Evolutionary conservation across 2,888 invertebrate genomes (phyloP), one percentile per base, ranked within the genome.

Genomic region (Bruchidius siliquastri): DNA sequence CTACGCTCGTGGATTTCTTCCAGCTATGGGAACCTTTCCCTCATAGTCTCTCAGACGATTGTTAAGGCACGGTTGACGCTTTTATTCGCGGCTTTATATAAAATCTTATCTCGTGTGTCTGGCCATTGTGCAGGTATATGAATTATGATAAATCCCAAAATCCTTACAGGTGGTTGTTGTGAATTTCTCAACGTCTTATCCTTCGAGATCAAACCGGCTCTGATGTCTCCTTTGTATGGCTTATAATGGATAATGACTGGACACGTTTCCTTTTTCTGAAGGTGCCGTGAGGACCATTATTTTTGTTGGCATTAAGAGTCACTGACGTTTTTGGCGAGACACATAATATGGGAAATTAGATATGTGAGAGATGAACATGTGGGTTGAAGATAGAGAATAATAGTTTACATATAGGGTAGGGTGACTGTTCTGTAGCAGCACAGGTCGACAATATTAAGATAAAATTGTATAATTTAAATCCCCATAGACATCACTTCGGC

Each of bases 41-140:
- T 72, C 73, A 70, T 76, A 77, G 77, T 75, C 78, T 77, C 70
- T 74, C 22, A 68, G 69, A 18, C 74, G 76, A 77, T 79, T 77
- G 79, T 77, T 77, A 49, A 69, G 71, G 75, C 77, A 77, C 79
- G 77, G 76, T 77, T 77, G 77, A 74, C 73, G 76, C 79, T 78
- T 79, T 79, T 79, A 80, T 80, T 79, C 79, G 80, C 80, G 80
- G 76, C 80, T 80, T 79, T 79, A 79, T 79, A 79, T 79, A 79
- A 80, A 80, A 76, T 77, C 77, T 76, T 74, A 74, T 75, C 74
- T 71, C 67, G 69, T 71, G 69, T 71, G 73, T 72, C 72, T 49
- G 69, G 69, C 73, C 70, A 75, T 76, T 74, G 74, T 73, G 74
- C 77, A 77, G 77, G 77, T 77, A 77, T 77, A 77, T 77, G 77